A percentile compares a stretch with the other conserved stretches of the same genome.
phyloP scores from a whole-genome alignment of 2,113 vertebrate species.

The Antigone vipio region DNA sequence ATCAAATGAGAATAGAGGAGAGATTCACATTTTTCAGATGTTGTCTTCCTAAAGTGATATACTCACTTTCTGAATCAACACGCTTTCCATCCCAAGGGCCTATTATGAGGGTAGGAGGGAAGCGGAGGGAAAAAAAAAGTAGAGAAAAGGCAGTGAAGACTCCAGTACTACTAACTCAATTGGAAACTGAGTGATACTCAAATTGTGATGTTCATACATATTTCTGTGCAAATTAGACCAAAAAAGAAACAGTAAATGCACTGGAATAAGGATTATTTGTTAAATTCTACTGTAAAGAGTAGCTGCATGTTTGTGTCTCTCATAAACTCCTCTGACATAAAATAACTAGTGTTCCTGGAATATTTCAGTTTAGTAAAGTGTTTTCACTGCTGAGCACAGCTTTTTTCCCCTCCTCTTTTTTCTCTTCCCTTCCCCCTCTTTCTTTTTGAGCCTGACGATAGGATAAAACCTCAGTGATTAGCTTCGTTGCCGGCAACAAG shows the following conservation, averaged over 20 bases:
- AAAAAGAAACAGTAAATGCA: not conserved
- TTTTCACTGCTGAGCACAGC: not conserved
- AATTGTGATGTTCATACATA: not conserved
- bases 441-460: not conserved
- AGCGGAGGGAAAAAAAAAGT: not conserved
- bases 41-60: not conserved
- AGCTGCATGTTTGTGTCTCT: not conserved
- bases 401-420: not conserved
- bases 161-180: not conserved
- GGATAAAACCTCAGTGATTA: conserved; percentile 60
- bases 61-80: not conserved
- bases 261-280: not conserved
- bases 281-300: not conserved
- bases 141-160: not conserved
- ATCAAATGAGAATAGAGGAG: not conserved
- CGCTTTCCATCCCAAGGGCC: not conserved
- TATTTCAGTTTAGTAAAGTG: not conserved
- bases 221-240: not conserved
- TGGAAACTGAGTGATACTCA: not conserved
- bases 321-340: not conserved
- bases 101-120: not conserved
- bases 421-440: not conserved
- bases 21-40: not conserved
- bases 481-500: conserved; percentile 37
- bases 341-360: not conserved